Percentiles rank a stretch among this genome's conserved stretches.
Conservation (phyloP, 92 coral and sea anemone species). For the Zoanthus sociatus region DNA sequence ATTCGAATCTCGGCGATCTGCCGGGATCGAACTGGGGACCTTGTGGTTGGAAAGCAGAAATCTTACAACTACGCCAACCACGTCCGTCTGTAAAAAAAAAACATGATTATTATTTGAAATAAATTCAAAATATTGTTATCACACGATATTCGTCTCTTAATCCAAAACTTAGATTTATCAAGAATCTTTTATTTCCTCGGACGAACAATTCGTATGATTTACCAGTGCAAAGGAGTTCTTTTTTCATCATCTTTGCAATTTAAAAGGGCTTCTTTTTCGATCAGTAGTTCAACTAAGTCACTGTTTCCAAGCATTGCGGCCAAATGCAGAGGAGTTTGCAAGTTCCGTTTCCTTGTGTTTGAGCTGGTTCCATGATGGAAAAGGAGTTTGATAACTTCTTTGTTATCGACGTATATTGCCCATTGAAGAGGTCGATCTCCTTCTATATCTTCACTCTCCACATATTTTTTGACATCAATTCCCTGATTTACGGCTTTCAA, state of each 20-base stretch:
- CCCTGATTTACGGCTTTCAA: slow-evolving; percentile 30
- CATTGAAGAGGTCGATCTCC: slow-evolving; percentile 37
- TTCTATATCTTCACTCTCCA: slow-evolving; percentile 40
- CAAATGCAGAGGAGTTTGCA: slow-evolving; percentile 38
- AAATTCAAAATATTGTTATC: not conserved
- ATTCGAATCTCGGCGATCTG: too few relatives aligned
- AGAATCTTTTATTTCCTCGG: not conserved
- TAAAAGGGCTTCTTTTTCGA: slow-evolving; percentile 26
- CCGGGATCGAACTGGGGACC: too few relatives aligned
- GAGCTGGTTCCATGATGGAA: slow-evolving; percentile 41
- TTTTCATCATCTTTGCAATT: slow-evolving; percentile 31
- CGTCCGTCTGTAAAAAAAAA: too few relatives aligned
- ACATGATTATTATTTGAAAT: too few relatives aligned
- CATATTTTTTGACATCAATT: slow-evolving; percentile 14
- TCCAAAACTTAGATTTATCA: too few relatives aligned
- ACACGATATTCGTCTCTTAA: not conserved
- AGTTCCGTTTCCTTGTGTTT: slow-evolving; percentile 32
- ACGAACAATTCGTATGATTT: not conserved
- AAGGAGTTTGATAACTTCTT: slow-evolving; percentile 22
- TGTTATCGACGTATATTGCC: slow-evolving; percentile 31
- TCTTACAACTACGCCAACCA: too few relatives aligned
- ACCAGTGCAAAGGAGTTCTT: slow-evolving; percentile 38
- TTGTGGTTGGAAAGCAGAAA: too few relatives aligned
- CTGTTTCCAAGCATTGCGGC: slow-evolving; percentile 9
- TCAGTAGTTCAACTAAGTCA: slow-evolving; percentile 23